Percentiles rank a stretch among this genome's conserved stretches.
Conservation (phyloP, 2,113 vertebrate genomes). For the Hydrolagus affinis region DNA sequence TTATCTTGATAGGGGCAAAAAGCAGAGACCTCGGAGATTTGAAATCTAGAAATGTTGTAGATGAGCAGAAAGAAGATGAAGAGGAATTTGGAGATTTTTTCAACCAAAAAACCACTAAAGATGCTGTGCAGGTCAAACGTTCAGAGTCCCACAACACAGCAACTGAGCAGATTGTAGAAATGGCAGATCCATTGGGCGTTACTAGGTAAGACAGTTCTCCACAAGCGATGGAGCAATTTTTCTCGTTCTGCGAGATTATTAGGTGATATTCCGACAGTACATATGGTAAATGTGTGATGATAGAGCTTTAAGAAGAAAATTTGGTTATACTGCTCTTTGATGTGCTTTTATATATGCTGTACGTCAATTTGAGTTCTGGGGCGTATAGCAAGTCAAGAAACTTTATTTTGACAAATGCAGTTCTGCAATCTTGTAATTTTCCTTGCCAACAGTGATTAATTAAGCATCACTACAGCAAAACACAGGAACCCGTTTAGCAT, state of each 20-base stretch:
- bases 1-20: constrained; percentile 58
- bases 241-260: no score
- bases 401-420: background rate
- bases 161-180: constrained; percentile 51
- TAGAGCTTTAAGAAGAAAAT: no score
- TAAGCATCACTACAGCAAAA: background rate
- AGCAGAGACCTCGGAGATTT: constrained; percentile 43
- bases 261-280: no score
- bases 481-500: background rate
- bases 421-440: background rate
- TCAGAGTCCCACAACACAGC: background rate
- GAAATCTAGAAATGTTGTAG: constrained; percentile 44
- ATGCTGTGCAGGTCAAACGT: constrained; percentile 35
- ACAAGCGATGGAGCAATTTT: no score
- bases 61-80: constrained; percentile 43
- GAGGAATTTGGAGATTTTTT: constrained; percentile 65
- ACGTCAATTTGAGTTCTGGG: no score
- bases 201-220: constrained; percentile 65
- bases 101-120: constrained; percentile 41
- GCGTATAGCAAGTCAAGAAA: background rate
- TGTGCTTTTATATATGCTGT: no score
- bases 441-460: background rate
- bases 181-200: constrained; percentile 66
- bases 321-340: no score
- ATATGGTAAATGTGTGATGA: no score